Evolutionary conservation across 1,140 invertebrate species (phyloP), one percentile per base, ranked within the genome.

Genomic region (Bombus confusus): DNA sequence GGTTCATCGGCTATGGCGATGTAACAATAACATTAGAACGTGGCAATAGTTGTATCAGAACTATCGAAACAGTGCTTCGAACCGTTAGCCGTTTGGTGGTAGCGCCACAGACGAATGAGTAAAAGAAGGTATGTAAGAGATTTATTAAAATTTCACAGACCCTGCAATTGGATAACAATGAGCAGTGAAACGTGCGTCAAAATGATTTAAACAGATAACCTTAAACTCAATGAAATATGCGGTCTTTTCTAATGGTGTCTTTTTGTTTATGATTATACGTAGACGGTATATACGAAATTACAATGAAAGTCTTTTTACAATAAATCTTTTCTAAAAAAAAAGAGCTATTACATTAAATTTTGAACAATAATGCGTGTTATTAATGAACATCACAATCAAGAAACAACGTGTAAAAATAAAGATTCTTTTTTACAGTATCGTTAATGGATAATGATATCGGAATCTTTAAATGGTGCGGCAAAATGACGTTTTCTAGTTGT

Each of bases 401-500:
- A n/a, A n/a, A 41, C 3, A 71, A 41, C 5, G 25, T 72, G n/a
- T 41, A 5, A n/a, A n/a, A 72, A 72, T 28, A 72, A 41, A 72
- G 47, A 57, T 37, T 75, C 22, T 34, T 22, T 18, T 8, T 75
- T 34, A 52, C 25, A 52, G 25, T 34, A 52, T 28, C 37, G n/a
- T 12, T 34, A 34, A 75, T 59, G 74, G 47, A 52, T n/a, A 52
- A 57, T 22, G 25, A 57, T 52, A 75, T 28, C 39, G 4, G 25
- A 72, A 28, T 72, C 69, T n/a, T 4, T 41, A 39, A 72, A 31
- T 57, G 10, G 34, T 39, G 31, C 34, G 5, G 25, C 18, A 12
- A 73, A 62, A 59, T 59, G 25, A 76, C 37, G 47, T 76, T 76
- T 34, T 76, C 10, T 71, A 43, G 43, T 73, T 43, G n/a, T 22